Evolutionary conservation across 2,113 vertebrate genomes (phyloP).

Genomic region (Nettapus auritus): DNA sequence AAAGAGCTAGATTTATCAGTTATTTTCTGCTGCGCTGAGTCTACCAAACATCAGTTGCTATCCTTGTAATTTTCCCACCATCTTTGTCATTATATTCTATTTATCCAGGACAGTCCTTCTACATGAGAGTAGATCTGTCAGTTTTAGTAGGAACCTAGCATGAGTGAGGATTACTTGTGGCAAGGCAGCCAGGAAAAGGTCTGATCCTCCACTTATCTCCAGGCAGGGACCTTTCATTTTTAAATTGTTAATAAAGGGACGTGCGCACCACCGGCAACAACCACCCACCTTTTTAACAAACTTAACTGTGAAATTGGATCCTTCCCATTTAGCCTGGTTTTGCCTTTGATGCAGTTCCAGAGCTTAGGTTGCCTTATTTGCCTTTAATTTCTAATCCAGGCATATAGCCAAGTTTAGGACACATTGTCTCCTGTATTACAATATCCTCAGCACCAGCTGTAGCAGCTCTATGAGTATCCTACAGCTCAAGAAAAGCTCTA

Average conservation of each 20-base stretch:
- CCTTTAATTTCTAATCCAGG: conserved; percentile 67
- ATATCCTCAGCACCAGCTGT: rapidly evolving
- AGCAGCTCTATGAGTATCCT: background rate
- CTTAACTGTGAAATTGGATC: conserved; percentile 65
- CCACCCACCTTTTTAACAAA: conserved; percentile 67
- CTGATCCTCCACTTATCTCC: conserved; percentile 1
- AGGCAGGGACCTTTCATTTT: conserved; percentile 28
- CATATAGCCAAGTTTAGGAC: conserved; percentile 41
- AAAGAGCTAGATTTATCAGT: background rate
- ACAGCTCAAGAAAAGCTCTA: rapidly evolving
- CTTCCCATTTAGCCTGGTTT: conserved; percentile 51
- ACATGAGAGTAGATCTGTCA: background rate
- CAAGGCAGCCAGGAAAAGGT: background rate
- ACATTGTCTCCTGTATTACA: background rate
- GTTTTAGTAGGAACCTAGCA: background rate
- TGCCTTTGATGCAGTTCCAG: conserved; percentile 67
- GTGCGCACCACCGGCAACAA: background rate
- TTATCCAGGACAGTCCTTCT: background rate
- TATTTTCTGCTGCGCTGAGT: background rate
- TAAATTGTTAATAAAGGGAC: conserved; percentile 49
- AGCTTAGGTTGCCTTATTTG: conserved; percentile 59
- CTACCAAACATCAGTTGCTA: background rate
- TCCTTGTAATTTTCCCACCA: background rate
- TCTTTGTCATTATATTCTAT: rapidly evolving
- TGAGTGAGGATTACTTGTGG: background rate